Percentiles rank a stretch among this genome's conserved stretches.
Conservation (phyloP, 1,140 invertebrate species). For the Steinernema khuongi region DNA sequence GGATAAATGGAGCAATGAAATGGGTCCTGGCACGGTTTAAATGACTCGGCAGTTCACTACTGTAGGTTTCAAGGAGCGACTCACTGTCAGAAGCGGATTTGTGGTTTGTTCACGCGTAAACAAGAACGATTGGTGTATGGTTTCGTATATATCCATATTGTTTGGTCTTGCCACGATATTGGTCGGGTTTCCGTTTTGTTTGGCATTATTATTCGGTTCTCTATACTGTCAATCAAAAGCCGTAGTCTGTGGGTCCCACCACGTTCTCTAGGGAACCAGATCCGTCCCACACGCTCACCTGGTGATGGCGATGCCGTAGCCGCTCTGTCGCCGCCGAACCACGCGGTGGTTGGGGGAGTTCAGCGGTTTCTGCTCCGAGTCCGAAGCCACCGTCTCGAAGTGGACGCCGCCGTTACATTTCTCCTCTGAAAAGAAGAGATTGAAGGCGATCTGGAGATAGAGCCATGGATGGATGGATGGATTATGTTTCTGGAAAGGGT, state of each 20-base stretch:
- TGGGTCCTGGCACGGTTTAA: too few species aligned
- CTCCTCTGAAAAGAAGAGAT: conserved; percentile 44
- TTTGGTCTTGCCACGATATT: not conserved
- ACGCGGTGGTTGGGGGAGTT: not conserved
- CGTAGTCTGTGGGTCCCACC: too few species aligned
- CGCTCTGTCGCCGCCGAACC: conserved; percentile 49
- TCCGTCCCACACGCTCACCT: conserved; percentile 38
- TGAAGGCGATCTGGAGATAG: too few species aligned
- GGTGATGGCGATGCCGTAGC: conserved; percentile 56
- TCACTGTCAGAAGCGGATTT: too few species aligned
- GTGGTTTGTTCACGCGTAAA: too few species aligned
- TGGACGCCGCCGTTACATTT: conserved; percentile 51
- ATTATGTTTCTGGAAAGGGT: too few species aligned
- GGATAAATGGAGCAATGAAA: too few species aligned
- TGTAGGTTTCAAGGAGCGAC: too few species aligned
- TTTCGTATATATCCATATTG: conserved; percentile 14
- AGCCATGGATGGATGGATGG: too few species aligned
- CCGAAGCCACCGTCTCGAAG: conserved; percentile 34
- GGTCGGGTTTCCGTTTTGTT: not conserved
- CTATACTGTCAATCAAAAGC: too few species aligned
- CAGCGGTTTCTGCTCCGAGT: conserved; percentile 22
- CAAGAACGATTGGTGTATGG: not conserved
- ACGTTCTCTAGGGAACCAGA: not conserved
- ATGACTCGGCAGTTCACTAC: too few species aligned
- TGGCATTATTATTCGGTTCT: too few species aligned